These are phyloP conservation scores for Andrena marginata DNA, from an alignment of 2,888 invertebrate genomes.

Conservation along the genomic window DNA sequence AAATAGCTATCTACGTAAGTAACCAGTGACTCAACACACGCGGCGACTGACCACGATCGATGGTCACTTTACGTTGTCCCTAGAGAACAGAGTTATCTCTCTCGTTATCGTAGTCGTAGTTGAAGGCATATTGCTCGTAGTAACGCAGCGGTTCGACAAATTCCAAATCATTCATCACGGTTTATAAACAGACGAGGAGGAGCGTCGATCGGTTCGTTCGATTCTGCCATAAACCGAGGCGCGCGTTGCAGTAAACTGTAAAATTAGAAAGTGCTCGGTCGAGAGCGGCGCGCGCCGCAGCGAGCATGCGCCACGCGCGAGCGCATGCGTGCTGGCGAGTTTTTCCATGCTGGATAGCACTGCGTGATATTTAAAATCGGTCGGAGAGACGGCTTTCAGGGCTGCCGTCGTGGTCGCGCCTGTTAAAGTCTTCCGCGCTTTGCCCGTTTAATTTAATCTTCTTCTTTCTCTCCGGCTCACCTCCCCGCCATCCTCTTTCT, in stretches of 20 bases:
- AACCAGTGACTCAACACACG: not conserved
- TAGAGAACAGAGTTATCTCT: no score
- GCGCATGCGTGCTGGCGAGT: slow-evolving; percentile 46
- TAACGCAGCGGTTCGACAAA: slow-evolving; percentile 30
- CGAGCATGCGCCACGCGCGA: not conserved
- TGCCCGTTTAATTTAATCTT: slow-evolving; percentile 76
- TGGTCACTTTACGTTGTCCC: no score
- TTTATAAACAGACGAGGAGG: slow-evolving; percentile 64
- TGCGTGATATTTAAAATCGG: slow-evolving; percentile 58
- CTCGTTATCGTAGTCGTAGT: no score
- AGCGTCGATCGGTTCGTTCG: slow-evolving; percentile 4
- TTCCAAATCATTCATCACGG: slow-evolving; percentile 32
- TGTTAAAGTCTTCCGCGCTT: slow-evolving; percentile 52
- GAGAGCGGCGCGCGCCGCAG: slow-evolving; percentile 37
- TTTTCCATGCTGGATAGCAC: slow-evolving; percentile 27
- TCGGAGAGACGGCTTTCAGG: slow-evolving; percentile 35
- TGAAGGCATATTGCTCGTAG: not conserved
- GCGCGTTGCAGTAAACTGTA: slow-evolving; percentile 41
- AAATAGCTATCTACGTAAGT: slow-evolving; percentile 31
- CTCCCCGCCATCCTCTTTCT: not conserved
- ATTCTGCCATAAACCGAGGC: slow-evolving; percentile 53
- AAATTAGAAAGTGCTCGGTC: slow-evolving; percentile 67
- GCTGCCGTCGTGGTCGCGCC: slow-evolving; percentile 28
- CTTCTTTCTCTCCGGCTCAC: slow-evolving; percentile 12
- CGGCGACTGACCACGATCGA: no score